These are phyloP conservation scores for Ariopsis seemanni DNA, from an alignment of 2,113 vertebrate genomes.

Conservation along the genomic window DNA sequence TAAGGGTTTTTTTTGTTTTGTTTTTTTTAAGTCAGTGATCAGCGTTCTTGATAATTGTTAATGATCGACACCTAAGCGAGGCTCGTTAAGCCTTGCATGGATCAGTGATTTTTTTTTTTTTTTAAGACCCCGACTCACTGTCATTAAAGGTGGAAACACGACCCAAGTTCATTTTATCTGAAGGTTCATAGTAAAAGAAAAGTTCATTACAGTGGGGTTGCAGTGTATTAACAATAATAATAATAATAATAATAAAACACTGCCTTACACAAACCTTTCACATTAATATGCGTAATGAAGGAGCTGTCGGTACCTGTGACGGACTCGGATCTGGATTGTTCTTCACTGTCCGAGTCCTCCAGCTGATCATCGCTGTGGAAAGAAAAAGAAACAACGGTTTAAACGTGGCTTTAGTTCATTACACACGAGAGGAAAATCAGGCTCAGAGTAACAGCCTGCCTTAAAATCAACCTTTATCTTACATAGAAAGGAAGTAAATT, in stretches of 20 bases:
- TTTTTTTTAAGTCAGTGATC: too few species aligned
- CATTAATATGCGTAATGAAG: background rate
- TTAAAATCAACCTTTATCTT: background rate
- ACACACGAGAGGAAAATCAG: background rate
- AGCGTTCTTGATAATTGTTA: too few species aligned
- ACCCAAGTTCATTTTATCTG: too few species aligned
- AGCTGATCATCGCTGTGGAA: conserved; percentile 89
- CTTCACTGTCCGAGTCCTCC: conserved; percentile 98
- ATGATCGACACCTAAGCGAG: too few species aligned
- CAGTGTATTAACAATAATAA: background rate
- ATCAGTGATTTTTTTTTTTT: too few species aligned
- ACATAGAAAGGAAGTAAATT: too few species aligned
- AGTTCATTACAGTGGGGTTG: too few species aligned
- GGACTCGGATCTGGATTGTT: conserved; percentile 97
- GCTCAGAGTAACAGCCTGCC: background rate
- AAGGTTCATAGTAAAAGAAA: too few species aligned
- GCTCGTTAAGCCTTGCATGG: too few species aligned
- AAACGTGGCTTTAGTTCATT: background rate
- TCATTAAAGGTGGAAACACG: too few species aligned
- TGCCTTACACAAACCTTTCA: background rate
- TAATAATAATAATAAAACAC: background rate
- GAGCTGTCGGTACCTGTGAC: conserved; percentile 80
- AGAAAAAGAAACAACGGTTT: background rate
- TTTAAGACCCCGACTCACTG: too few species aligned
- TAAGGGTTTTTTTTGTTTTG: too few species aligned